Evolutionary conservation across 53 echinoderm and acorn worm genomes (phyloP), one percentile per base, ranked within the genome.

Genomic region (Antedon mediterranea): DNA sequence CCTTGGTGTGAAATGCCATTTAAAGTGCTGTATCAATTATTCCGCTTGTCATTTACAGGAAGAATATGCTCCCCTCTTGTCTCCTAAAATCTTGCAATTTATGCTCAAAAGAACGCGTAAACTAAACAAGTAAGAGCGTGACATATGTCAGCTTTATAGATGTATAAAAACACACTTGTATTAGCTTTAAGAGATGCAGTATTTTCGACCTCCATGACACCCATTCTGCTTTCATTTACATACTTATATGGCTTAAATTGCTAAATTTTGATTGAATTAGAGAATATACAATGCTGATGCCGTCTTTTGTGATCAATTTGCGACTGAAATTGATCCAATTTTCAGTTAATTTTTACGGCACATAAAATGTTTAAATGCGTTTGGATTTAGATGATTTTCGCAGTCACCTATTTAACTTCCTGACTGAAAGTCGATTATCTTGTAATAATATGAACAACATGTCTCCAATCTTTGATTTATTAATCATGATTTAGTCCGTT

Each of bases 21-120:
- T 57, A 57, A 57, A 57, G 57, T 57, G 57, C 57, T 26, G 57
- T 57, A 57, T 57, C 57, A 57, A 57, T 57, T 57, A 57, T 57
- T 57, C 57, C 23, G 23, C 57, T 57, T 57, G 57, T 57, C 57
- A 57, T 57, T 57, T 57, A 57, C 20, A 26, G 57, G 20, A 57
- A 57, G 57, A 57, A 57, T 57, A 57, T 57, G 57, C 57, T 57
- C 57, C 57, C 57, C 57, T 57, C 57, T 57, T 57, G 57, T 57
- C 57, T 57, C 57, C 57, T 57, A 57, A 57, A 57, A 57, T 57
- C 57, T 23, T 18, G 57, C 57, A 57, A 57, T 57, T 57, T 57
- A 57, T 57, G 57, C 23, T 57, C 9, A 2, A 57, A 57, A 57
- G 57, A 26, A 57, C 57, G 57, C 57, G 20, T 57, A 57, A 57